Evolutionary conservation across 2,888 invertebrate genomes (phyloP), one percentile per base, ranked within the genome.

Genomic region (Bibio marci): DNA sequence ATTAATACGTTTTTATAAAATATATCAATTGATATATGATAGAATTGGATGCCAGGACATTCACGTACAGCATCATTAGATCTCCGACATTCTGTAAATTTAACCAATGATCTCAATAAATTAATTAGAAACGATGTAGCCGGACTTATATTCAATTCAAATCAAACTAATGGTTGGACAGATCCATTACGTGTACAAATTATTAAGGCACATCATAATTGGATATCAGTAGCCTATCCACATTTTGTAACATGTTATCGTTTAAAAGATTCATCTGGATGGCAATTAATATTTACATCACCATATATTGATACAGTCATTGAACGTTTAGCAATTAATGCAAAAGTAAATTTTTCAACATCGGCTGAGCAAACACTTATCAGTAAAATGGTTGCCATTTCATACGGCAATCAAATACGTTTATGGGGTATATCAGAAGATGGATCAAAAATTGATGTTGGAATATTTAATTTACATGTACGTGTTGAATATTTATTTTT

Each of bases 131-230:
- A 76, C 49, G 81, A 81, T 51, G 66, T 80, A 22, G 22, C 22
- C 8, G 73, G 77, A 10, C 53, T 79, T 22, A 70, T 80, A n/a
- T 78, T 79, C 51, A 75, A 72, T 42, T 64, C 68, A 22, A 62
- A 67, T 19, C 71, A 68, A 4, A 31, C 35, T 28, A 19, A 71
- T 44, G 66, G 70, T 35, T 87, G 86, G 82, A 72, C 80, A 6
- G 88, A 90, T 58, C 87, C 83, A 32, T 60, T 87, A 53, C 70
- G 88, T 50, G 91, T 92, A 30, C 83, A 88, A 64, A 85, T 90
- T 37, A 86, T 94, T 48, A 86, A 88, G 57, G 94, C 94, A 4
- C 94, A 97, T 64, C 92, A 95, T 59, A 95, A 94, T 58, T 95
- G 94, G 87, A 86, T 98, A 46, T 90, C 87, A 17, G 91, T 92